phyloP scores from a whole-genome alignment of 1,140 invertebrate species.

The Pseudobourletiella spinata region DNA sequence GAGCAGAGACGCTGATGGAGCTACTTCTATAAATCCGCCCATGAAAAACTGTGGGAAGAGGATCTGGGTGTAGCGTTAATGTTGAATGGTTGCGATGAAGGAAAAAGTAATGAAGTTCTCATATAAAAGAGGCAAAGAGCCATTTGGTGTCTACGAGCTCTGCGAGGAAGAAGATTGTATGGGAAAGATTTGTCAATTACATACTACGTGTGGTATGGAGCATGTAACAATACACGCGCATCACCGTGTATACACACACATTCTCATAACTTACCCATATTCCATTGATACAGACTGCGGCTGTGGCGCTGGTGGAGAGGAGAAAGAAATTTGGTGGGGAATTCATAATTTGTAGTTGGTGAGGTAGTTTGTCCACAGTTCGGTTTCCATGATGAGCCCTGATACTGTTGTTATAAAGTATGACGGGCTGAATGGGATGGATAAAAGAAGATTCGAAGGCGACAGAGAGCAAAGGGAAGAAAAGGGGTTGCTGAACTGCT shows the following conservation, averaged over 20 bases:
- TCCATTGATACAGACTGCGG: not conserved
- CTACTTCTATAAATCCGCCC: too few species aligned
- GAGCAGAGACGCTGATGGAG: too few species aligned
- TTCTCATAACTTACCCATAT: not conserved
- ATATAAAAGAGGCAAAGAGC: not conserved
- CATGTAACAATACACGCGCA: not conserved
- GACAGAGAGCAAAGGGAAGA: too few species aligned
- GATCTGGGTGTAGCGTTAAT: too few species aligned
- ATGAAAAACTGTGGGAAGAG: too few species aligned
- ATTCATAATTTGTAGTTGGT: slow-evolving; percentile 21
- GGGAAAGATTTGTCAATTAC: not conserved
- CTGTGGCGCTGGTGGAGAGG: not conserved
- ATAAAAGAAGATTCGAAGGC: not conserved
- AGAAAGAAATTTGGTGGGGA: not conserved
- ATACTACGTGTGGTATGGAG: not conserved
- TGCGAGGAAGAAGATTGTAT: not conserved
- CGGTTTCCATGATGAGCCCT: slow-evolving; percentile 17
- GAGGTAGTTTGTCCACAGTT: slow-evolving; percentile 19
- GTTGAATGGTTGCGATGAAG: too few species aligned
- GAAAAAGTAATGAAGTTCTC: slow-evolving; percentile 26
- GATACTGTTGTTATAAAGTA: slow-evolving; percentile 23
- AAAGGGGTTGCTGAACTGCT: too few species aligned
- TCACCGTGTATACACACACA: not conserved
- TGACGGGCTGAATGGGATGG: slow-evolving; percentile 4
- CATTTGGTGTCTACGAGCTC: not conserved